Base-by-base conservation (phyloP, 2,113 vertebrate species). In the Clarias magur region DNA sequence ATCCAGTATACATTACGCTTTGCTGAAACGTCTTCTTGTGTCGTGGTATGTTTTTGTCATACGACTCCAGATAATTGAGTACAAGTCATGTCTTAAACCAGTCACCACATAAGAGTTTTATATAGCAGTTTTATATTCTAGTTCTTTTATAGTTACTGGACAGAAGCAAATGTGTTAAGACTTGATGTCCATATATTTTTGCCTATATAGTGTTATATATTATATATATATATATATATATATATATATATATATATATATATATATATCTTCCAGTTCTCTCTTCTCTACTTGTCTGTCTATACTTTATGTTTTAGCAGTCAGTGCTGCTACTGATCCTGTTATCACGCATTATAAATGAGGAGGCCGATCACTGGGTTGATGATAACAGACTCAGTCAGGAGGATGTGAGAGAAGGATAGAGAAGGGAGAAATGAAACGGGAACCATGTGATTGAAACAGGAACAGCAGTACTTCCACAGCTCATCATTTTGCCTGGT, bases 341-440 rank as follows among this genome's bases (percentile, higher is more conserved):
- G 17, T 80, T 34, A 23, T 19, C 56, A 23, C 13, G 59, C 34
- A 11, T 34, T 34, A 59, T 30, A 53, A 13, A 7, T 2, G 27
- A 72, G 1, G 12, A 38, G 27, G 30, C 38, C 25, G 19, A 25
- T 25, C 10, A 1, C 10, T 25, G 57, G 48, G 48, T 48, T 48
- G 48, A 48, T 48, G 6, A 48, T 13, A 12, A 42, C 30, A 23
- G 19, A 1, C 2, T 38, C 34, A 38, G 30, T 81, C n/a, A 34
- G 8, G 5, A 38, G 56, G 80, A 84, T 84, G 73, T 82, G 80
- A 63, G 76, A 67, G 30, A 63, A 53, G 65, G 17, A 53, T 25
- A 19, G 21, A 34, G 38, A 85, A 88, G 57, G 79, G 67, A 57
- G 79, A 88, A 88, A 34, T 87, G 81, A 87, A 76, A 87, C 73